Base-by-base conservation (phyloP, 2,888 invertebrate species). In the Catocala fraxini region DNA sequence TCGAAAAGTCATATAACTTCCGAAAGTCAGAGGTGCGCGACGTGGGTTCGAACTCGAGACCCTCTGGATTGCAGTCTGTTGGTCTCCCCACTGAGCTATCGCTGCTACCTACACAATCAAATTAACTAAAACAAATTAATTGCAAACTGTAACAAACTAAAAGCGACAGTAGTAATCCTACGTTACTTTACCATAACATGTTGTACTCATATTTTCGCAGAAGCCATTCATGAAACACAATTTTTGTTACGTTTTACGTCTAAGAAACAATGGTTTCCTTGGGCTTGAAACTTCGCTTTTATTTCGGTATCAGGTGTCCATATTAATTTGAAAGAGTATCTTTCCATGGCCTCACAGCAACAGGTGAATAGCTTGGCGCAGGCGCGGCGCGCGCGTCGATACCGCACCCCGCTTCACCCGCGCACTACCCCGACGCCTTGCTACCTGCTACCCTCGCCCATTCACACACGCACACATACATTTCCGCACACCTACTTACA, bases 261-360 rank as follows among this genome's bases (percentile, higher is more conserved):
- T 70, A 68, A 73, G 75, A 71, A 68, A 68, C 63, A 61, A 52
- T 68, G 62, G 67, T 73, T 71, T 77, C 68, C 69, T 74, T 68
- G 53, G 70, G 73, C 69, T 80, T 68, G 70, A 77, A 85, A 87
- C 85, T 87, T 87, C 83, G 83, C 86, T 88, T 87, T 91, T 88
- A 91, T 90, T 89, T 89, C 82, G 81, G 89, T 91, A 89, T 91
- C 92, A 92, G 89, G 89, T 92, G 90, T 90, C 89, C 81, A 85
- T 85, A 87, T 89, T 91, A 91, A 92, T 92, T 91, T 90, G 85
- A 90, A 91, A 89, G 89, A 89, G 92, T 92, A 92, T 89, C 85
- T 92, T 93, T 93, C 92, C 93, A 91, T 84, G 91, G 89, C 86
- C 89, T 92, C 82, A 85, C 89, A 89, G 93, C 93, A 94, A 94